Evolutionary conservation across 1,140 invertebrate genomes (phyloP).

Genomic region (Pogonus chalceus): DNA sequence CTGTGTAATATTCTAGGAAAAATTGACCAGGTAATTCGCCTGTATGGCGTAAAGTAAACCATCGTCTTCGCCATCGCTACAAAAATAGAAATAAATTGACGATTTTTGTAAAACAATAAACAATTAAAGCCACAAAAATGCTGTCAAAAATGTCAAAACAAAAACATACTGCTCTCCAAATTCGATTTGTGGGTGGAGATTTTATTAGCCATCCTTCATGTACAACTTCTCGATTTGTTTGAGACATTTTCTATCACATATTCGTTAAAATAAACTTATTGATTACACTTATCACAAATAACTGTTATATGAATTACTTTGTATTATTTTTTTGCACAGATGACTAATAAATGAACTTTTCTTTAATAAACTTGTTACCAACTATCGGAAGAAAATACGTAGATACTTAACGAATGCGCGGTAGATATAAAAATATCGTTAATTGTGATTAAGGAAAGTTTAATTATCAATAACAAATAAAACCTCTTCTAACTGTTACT

Average conservation of each 20-base stretch:
- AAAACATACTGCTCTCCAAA: constrained; percentile 76
- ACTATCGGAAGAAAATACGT: too few species aligned
- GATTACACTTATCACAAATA: neutral
- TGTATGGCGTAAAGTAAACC: constrained; percentile 82
- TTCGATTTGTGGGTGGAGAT: constrained; percentile 77
- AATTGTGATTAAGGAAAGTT: too few species aligned
- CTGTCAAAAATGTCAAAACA: constrained; percentile 7
- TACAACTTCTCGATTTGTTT: constrained; percentile 28
- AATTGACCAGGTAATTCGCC: constrained; percentile 88
- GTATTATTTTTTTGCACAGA: neutral
- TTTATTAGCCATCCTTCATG: constrained; percentile 86
- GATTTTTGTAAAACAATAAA: constrained; percentile 17
- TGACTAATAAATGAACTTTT: neutral
- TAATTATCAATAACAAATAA: too few species aligned
- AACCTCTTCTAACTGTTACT: too few species aligned
- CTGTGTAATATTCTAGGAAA: constrained; percentile 87
- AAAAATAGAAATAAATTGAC: constrained; percentile 29
- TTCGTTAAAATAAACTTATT: neutral
- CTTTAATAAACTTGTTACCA: too few species aligned
- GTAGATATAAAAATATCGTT: too few species aligned
- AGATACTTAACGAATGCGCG: too few species aligned
- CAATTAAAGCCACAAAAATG: constrained; percentile 6
- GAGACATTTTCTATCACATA: constrained; percentile 23
- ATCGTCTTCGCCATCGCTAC: constrained; percentile 87
- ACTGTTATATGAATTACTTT: neutral